A percentile compares a stretch with the other conserved stretches of the same genome.
phyloP scores from a whole-genome alignment of 2,888 invertebrate species.

The Carcina quercana region DNA sequence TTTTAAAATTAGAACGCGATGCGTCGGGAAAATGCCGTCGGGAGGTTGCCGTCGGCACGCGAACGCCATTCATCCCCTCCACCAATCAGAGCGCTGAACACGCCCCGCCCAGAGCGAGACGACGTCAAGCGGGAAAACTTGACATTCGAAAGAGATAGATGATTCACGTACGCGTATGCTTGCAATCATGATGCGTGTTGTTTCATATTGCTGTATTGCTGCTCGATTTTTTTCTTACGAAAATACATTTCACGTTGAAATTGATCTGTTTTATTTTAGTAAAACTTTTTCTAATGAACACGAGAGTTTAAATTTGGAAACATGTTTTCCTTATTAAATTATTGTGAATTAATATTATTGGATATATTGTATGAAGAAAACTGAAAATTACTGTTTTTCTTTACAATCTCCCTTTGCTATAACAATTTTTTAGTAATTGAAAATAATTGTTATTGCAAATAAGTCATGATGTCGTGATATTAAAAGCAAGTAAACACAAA shows the following conservation, averaged over 20 bases:
- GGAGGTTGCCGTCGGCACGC: slow-evolving; percentile 44
- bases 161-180: slow-evolving; percentile 48
- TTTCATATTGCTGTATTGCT: slow-evolving; percentile 68
- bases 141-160: slow-evolving; percentile 30
- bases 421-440: too few relatives aligned
- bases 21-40: slow-evolving; percentile 71
- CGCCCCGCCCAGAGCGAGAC: slow-evolving; percentile 49
- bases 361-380: too few relatives aligned
- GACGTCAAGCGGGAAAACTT: slow-evolving; percentile 36
- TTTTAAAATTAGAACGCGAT: slow-evolving; percentile 33
- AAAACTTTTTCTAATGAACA: too few relatives aligned
- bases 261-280: neutral
- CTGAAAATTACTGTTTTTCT: too few relatives aligned
- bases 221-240: slow-evolving; percentile 51
- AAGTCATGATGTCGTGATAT: too few relatives aligned
- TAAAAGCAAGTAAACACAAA: too few relatives aligned
- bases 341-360: too few relatives aligned
- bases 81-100: slow-evolving; percentile 58
- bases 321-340: too few relatives aligned
- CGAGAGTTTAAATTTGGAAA: too few relatives aligned
- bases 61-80: slow-evolving; percentile 52
- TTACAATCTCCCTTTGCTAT: too few relatives aligned
- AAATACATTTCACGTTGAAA: neutral
- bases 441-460: too few relatives aligned
- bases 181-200: slow-evolving; percentile 71